A percentile compares a stretch with the other conserved stretches of the same genome.
Conservation (phyloP, 2,797 vertebrate species). For the Eremophila alpestris region DNA sequence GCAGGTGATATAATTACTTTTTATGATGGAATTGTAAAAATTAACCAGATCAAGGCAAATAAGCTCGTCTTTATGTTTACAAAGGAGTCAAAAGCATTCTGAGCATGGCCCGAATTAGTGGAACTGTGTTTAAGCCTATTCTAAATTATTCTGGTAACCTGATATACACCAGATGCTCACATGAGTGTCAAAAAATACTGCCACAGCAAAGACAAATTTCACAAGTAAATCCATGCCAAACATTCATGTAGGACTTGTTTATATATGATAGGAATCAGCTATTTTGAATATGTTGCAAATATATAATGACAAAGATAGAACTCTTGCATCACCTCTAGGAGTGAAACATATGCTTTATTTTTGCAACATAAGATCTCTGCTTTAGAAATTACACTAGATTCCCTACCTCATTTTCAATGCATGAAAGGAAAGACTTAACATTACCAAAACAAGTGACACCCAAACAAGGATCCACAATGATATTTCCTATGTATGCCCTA, state of each 20-base stretch:
- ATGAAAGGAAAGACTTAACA: neutral
- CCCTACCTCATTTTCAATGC: neutral
- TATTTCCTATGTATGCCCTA: neutral
- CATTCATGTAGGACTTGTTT: neutral
- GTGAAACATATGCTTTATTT: neutral
- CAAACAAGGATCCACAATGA: neutral
- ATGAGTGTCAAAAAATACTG: constrained; percentile 1
- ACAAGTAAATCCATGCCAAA: constrained; percentile 1
- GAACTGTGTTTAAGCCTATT: neutral
- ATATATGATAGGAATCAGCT: neutral
- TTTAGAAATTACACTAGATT: neutral
- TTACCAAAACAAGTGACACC: neutral
- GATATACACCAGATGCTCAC: constrained; percentile 5
- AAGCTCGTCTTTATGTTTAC: neutral
- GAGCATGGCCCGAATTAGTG: neutral
- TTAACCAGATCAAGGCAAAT: neutral
- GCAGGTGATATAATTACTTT: neutral
- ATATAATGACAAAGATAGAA: neutral
- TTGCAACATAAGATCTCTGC: neutral
- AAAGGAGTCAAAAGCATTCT: neutral
- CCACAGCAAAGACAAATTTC: constrained; percentile 18
- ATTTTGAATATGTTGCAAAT: constrained; percentile 10
- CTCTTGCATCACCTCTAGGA: neutral
- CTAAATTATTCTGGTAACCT: neutral
- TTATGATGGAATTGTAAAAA: neutral